A percentile compares a stretch with the other conserved stretches of the same genome.
Evolutionary conservation across 2,797 vertebrate species (phyloP).

Genomic region (Darevskia nairensis): DNA sequence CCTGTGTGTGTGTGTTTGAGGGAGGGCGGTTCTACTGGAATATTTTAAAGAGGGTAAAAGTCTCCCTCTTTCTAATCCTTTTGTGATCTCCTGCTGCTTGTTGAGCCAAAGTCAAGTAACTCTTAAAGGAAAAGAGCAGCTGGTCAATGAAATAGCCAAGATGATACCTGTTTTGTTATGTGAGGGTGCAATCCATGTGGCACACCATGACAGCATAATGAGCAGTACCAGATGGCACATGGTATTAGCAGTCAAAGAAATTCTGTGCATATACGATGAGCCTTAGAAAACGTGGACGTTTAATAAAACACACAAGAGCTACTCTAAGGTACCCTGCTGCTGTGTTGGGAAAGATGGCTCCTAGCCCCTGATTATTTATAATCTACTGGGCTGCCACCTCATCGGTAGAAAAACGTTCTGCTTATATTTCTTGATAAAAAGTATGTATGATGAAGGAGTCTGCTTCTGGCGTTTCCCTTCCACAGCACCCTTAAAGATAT

Average conservation of each 20-base stretch:
- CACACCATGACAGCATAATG: neutral
- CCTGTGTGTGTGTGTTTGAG: neutral
- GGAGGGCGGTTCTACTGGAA: neutral
- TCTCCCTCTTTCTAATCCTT: conserved; percentile 28
- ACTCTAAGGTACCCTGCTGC: neutral
- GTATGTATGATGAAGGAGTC: neutral
- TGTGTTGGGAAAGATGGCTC: neutral
- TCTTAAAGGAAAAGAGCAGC: conserved; percentile 57
- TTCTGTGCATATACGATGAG: neutral
- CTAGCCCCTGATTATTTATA: neutral
- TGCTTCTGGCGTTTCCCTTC: neutral
- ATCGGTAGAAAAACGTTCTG: neutral
- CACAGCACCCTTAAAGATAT: neutral
- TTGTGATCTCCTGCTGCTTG: conserved; percentile 51
- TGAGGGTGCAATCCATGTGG: neutral
- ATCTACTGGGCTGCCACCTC: neutral
- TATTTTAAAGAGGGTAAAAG: conserved; percentile 22
- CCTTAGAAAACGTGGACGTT: neutral
- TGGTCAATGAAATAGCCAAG: conserved; percentile 48
- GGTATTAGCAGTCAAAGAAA: neutral
- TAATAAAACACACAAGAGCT: fast-evolving
- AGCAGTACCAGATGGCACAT: conserved; percentile 45
- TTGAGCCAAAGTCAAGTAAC: conserved; percentile 28
- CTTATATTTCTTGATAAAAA: neutral
- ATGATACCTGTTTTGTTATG: conserved; percentile 49